Conservation (phyloP, 37 sponge, comb jelly and placozoan genomes). For the Agelas oroides region DNA sequence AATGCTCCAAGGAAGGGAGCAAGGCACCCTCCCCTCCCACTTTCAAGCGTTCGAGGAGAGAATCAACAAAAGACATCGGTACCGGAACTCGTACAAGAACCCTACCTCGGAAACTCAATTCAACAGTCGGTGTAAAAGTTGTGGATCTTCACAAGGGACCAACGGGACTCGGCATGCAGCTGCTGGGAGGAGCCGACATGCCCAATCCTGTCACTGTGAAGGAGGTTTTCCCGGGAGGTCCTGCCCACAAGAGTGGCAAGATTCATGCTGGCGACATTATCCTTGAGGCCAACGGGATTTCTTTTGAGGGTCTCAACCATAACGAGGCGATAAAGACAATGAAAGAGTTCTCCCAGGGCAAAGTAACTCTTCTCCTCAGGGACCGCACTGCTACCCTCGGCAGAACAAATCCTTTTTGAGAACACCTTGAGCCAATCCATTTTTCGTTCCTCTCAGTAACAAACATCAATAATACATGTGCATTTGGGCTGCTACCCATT, state of each 20-base stretch:
- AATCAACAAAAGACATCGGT: neutral
- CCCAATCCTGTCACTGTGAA: conserved; percentile 66
- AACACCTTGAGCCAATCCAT: too few relatives aligned
- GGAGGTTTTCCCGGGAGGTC: conserved; percentile 77
- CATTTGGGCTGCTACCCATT: too few relatives aligned
- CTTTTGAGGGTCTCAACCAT: conserved; percentile 60
- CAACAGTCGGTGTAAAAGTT: conserved; percentile 34
- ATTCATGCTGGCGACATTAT: conserved; percentile 72
- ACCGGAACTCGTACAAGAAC: neutral
- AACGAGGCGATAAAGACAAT: conserved; percentile 59
- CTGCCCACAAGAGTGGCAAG: conserved; percentile 75
- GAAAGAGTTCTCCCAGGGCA: conserved; percentile 73
- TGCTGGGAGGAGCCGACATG: conserved; percentile 56
- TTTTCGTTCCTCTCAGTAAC: too few relatives aligned
- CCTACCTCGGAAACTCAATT: conserved; percentile 24
- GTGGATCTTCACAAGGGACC: conserved; percentile 82
- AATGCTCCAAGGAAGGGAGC: conserved; percentile 16
- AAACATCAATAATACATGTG: too few relatives aligned
- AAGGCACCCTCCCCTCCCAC: neutral
- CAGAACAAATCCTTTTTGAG: too few relatives aligned
- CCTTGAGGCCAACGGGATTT: conserved; percentile 66
- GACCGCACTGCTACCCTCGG: conserved; percentile 17
- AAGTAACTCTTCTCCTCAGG: conserved; percentile 61
- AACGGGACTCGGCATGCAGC: conserved; percentile 81
- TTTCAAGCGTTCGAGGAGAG: neutral